A percentile compares a stretch with the other conserved stretches of the same genome.
These are phyloP conservation scores for Lutraria lutraria DNA, from an alignment of 2,888 invertebrate genomes.

Conservation along the genomic window DNA sequence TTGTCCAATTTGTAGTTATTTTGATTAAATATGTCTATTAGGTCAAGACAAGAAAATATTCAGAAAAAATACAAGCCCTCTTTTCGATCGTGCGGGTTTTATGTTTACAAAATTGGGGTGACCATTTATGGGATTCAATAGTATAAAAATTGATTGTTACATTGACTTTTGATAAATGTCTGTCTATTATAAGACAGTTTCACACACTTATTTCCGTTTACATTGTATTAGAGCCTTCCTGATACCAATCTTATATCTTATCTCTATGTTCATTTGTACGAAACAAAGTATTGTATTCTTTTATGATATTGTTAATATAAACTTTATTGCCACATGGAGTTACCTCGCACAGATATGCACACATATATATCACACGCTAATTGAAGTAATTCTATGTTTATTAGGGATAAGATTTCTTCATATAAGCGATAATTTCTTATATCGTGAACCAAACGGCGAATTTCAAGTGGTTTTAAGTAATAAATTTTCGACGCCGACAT, in stretches of 20 bases:
- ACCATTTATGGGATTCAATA: not conserved
- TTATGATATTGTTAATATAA: slow-evolving; percentile 16
- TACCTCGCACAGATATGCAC: not conserved
- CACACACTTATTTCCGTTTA: slow-evolving; percentile 44
- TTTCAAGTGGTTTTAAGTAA: slow-evolving; percentile 54
- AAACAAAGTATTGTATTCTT: not conserved
- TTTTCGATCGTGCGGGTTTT: not conserved
- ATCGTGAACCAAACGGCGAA: slow-evolving; percentile 47
- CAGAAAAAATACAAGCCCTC: not conserved
- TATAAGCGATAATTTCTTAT: slow-evolving; percentile 58
- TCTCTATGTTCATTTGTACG: not conserved
- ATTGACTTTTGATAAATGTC: not conserved
- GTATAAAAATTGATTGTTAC: not conserved
- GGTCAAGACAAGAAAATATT: too few relatives aligned
- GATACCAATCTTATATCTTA: not conserved
- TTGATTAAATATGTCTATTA: too few relatives aligned
- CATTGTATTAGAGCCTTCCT: slow-evolving; percentile 40
- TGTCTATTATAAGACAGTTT: not conserved
- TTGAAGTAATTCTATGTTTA: slow-evolving; percentile 58
- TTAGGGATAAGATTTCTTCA: slow-evolving; percentile 49
- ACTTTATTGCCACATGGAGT: slow-evolving; percentile 5
- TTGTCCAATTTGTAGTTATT: too few relatives aligned
- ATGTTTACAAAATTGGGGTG: not conserved
- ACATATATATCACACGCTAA: slow-evolving; percentile 42
- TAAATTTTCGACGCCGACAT: slow-evolving; percentile 56